Conservation (phyloP, 2,888 invertebrate species). For the Chouioia cunea region DNA sequence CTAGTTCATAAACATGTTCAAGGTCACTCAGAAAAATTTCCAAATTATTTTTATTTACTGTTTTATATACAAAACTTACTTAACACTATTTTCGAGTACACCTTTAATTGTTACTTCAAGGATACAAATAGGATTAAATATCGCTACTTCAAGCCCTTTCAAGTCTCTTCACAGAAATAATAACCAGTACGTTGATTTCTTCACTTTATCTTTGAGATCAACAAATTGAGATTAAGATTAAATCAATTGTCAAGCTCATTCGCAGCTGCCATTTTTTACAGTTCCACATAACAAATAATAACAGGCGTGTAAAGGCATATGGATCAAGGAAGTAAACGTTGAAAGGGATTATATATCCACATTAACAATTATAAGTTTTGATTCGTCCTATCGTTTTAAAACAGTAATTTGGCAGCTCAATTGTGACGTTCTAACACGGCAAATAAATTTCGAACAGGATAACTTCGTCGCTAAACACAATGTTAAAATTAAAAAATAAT, state of each 20-base stretch:
- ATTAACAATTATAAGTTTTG: too few relatives aligned
- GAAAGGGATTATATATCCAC: constrained; percentile 4
- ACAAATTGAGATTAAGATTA: constrained; percentile 19
- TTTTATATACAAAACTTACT: constrained; percentile 43
- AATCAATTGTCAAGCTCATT: constrained; percentile 23
- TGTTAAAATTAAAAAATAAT: constrained; percentile 32
- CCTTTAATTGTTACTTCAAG: too few relatives aligned
- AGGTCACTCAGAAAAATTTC: constrained; percentile 35
- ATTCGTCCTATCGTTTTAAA: too few relatives aligned
- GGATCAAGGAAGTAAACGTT: constrained; percentile 12
- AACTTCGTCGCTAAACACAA: constrained; percentile 8
- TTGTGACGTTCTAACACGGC: constrained; percentile 3
- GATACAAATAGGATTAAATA: too few relatives aligned
- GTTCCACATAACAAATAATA: constrained; percentile 42
- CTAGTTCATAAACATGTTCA: constrained; percentile 46
- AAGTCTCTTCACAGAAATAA: constrained; percentile 30
- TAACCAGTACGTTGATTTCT: constrained; percentile 4
- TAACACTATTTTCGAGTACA: not conserved
- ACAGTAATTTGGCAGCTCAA: too few relatives aligned
- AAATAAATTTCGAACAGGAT: constrained; percentile 33
- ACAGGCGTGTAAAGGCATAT: constrained; percentile 19
- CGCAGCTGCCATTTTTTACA: constrained; percentile 43
- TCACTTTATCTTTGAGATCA: constrained; percentile 31
- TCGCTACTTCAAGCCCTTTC: too few relatives aligned
- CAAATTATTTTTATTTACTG: constrained; percentile 26